A percentile compares a stretch with the other conserved stretches of the same genome.
phyloP scores from a whole-genome alignment of 2,797 vertebrate genomes.

The Acanthopagrus latus region DNA sequence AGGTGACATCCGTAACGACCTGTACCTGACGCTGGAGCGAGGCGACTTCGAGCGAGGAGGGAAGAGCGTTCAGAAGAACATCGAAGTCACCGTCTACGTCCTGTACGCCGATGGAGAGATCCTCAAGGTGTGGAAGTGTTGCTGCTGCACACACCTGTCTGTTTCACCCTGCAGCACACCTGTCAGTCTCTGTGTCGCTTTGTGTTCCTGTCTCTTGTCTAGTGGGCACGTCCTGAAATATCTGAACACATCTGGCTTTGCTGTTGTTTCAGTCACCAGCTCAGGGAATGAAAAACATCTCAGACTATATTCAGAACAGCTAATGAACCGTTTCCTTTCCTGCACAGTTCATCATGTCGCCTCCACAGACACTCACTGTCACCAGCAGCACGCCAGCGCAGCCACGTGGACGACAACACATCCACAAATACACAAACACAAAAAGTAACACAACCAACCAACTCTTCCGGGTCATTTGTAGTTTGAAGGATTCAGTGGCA shows the following conservation, averaged over 20 bases:
- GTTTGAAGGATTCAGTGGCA: no score
- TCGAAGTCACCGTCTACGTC: constrained; percentile 96
- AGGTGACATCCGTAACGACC: constrained; percentile 97
- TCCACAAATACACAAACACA: not conserved
- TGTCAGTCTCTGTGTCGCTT: not conserved
- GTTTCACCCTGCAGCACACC: no score
- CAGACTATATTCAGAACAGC: no score
- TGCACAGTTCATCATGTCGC: not conserved
- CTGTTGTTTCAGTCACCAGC: not conserved
- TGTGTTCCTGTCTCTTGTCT: not conserved
- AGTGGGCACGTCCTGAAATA: not conserved
- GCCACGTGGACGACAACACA: not conserved
- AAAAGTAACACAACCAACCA: no score
- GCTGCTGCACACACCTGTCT: rapidly evolving
- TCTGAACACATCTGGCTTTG: not conserved
- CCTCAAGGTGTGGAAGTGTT: constrained; percentile 87
- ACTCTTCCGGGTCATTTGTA: no score
- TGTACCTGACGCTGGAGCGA: constrained; percentile 95
- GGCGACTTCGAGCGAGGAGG: constrained; percentile 98
- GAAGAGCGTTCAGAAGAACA: constrained; percentile 99
- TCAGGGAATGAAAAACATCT: no score
- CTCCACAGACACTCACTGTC: not conserved
- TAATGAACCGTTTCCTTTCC: not conserved
- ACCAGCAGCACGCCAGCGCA: no score
- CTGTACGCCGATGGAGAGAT: constrained; percentile 97